phyloP scores from a whole-genome alignment of 37 sponge, comb jelly and placozoan species.

The Geodia barretti region DNA sequence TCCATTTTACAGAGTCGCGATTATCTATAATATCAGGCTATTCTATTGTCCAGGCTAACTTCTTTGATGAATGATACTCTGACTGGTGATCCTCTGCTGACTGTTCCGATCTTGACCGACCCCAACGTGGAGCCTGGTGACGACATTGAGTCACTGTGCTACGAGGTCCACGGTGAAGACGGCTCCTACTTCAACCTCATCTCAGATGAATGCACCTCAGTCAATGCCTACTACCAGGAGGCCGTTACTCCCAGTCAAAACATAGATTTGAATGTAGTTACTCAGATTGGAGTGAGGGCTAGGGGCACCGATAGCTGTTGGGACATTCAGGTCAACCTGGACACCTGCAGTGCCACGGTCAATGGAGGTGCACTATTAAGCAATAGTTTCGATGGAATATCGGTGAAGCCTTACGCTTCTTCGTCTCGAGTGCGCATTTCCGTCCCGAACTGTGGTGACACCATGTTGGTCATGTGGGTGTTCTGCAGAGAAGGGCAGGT shows the following conservation, averaged over 20 bases:
- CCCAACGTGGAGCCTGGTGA: no score
- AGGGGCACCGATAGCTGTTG: conserved; percentile 2
- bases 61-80: conserved; percentile 47
- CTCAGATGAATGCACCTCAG: conserved; percentile 30
- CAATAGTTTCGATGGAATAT: conserved; percentile 8
- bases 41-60: no score
- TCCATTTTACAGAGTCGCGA: no score
- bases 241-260: not conserved
- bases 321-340: no score
- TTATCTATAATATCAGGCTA: conserved; percentile 43
- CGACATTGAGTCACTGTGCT: conserved; percentile 21
- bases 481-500: conserved; percentile 10
- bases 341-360: no score
- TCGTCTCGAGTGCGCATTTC: conserved; percentile 41
- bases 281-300: conserved; percentile 19
- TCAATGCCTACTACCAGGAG: conserved; percentile 63
- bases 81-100: conserved; percentile 30
- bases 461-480: conserved; percentile 47
- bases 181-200: conserved; percentile 31
- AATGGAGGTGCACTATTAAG: no score
- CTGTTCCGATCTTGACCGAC: conserved; percentile 25
- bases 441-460: conserved; percentile 53
- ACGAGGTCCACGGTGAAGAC: conserved; percentile 32
- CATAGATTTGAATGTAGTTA: conserved; percentile 21
- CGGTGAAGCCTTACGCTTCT: conserved; percentile 7